Base-by-base conservation (phyloP, 1,140 invertebrate species). In the Akabosia matsudoensis region DNA sequence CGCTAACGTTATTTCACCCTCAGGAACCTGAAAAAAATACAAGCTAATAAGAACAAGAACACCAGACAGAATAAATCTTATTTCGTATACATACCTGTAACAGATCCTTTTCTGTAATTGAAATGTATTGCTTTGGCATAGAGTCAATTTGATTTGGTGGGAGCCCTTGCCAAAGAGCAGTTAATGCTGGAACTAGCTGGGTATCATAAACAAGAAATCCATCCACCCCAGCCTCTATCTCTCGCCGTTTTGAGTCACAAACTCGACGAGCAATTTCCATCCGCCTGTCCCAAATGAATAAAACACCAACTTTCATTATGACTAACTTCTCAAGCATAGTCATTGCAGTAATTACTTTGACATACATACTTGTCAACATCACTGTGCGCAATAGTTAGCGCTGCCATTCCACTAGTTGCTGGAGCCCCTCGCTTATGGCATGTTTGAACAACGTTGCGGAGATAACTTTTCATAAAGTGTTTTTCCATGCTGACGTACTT, bases 341-440 rank as follows among this genome's bases (percentile, higher is more conserved):
- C 13, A n/a, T 14, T 2, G 22, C 24, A 70, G 22, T 51, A 67
- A n/a, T n/a, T 4, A n/a, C 0, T 77, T 54, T 24, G 26, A 45
- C 16, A 26, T 3, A 80, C 84, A 83, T 76, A 86, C 85, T 82
- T 81, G 54, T 83, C 81, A 82, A 85, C 82, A 73, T 82, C 86
- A 86, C 7, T 86, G 82, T 64, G 86, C 85, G 4, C 10, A 90
- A 83, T 75, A 89, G 85, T 54, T 85, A 83, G 3, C 1, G 91
- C 90, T 0, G 89, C 88, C 91, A 92, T 92, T 33, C 91, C 91
- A 1, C 90, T 90, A 3, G 90, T 92, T 4, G 90, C 90, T 56
- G 87, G 87, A 3, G 90, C 89, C 10, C 86, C 88, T 56, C 88
- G 85, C 33, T 82, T 85, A 81, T 91, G 91, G 81, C 90, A 91